A percentile compares a stretch with the other conserved stretches of the same genome.
Conservation (phyloP, 2,797 vertebrate species). For the Gymnodraco acuticeps region DNA sequence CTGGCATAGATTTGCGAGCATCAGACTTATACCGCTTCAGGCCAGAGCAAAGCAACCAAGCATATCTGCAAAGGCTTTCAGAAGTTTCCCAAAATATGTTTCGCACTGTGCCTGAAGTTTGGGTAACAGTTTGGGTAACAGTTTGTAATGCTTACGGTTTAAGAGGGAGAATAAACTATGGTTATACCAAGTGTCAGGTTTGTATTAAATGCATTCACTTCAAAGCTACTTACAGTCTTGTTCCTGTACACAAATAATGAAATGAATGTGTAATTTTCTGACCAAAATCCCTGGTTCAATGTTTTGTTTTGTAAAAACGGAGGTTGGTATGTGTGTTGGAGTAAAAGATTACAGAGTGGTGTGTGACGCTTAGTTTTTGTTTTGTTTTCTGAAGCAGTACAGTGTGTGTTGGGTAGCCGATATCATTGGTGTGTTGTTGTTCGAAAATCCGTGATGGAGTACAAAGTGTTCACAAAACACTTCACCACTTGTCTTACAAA, state of each 20-base stretch:
- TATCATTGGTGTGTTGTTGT: background rate
- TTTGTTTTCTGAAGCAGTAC: background rate
- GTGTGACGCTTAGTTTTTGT: background rate
- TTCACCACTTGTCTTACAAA: background rate
- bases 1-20: constrained; percentile 38
- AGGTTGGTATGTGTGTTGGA: background rate
- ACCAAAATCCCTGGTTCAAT: background rate
- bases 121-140: background rate
- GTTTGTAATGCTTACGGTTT: background rate
- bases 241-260: background rate
- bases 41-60: constrained; percentile 6
- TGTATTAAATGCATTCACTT: background rate
- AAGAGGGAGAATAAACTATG: background rate
- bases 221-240: background rate
- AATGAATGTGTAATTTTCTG: background rate
- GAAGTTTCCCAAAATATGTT: background rate
- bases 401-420: background rate
- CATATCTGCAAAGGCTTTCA: constrained; percentile 2
- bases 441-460: background rate
- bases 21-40: constrained; percentile 5
- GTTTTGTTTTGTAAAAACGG: background rate
- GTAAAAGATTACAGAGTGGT: background rate
- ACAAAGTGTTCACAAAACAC: background rate
- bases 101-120: background rate
- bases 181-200: accelerated